These are phyloP conservation scores for Erebia ligea DNA, from an alignment of 2,888 invertebrate genomes.

Conservation along the genomic window DNA sequence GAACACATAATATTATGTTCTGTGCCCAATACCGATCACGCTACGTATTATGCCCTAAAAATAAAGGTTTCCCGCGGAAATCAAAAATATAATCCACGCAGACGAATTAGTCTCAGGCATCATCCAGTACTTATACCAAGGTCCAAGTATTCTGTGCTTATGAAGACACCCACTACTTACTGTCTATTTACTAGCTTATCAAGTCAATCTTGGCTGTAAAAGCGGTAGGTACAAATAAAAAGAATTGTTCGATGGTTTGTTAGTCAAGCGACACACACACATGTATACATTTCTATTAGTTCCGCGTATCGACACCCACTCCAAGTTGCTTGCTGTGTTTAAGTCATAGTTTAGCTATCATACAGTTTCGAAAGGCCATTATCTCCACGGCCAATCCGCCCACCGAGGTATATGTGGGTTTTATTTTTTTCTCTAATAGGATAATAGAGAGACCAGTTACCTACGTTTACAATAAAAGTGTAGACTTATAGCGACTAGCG, in stretches of 20 bases:
- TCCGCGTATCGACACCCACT: constrained; percentile 19
- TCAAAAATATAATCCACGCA: too few relatives aligned
- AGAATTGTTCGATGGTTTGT: constrained; percentile 7
- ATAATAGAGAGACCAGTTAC: too few relatives aligned
- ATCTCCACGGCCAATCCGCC: not conserved
- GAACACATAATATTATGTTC: too few relatives aligned
- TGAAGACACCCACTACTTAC: constrained; percentile 3
- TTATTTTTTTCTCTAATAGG: not conserved
- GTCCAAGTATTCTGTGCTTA: too few relatives aligned
- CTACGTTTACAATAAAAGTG: too few relatives aligned
- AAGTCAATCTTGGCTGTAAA: constrained; percentile 9
- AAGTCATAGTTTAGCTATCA: not conserved
- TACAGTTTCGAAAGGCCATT: not conserved
- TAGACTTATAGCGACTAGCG: too few relatives aligned
- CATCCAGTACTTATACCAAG: too few relatives aligned
- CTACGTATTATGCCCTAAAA: too few relatives aligned
- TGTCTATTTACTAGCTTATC: constrained; percentile 6
- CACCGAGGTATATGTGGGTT: not conserved
- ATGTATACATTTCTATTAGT: constrained; percentile 1
- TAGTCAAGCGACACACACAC: constrained; percentile 10
- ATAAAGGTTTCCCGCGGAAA: too few relatives aligned
- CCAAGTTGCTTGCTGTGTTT: not conserved
- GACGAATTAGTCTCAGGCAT: too few relatives aligned
- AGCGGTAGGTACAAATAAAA: constrained; percentile 6
- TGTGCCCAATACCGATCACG: too few relatives aligned